These are phyloP conservation scores for Nicator chloris DNA, from an alignment of 2,113 vertebrate genomes.

Conservation along the genomic window DNA sequence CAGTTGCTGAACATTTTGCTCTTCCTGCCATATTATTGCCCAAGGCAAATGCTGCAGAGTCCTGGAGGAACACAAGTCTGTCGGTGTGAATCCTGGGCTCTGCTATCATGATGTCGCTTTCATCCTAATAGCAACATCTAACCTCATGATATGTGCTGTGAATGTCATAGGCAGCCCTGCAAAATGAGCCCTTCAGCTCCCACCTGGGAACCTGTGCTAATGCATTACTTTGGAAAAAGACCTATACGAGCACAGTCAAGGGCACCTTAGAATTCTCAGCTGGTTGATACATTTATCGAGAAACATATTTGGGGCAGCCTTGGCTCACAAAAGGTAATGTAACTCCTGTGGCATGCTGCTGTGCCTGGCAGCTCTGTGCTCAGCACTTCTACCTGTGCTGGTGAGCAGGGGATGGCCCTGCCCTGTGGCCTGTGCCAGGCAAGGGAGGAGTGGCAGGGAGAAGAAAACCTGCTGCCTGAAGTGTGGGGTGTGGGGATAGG, in stretches of 20 bases:
- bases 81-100: neutral
- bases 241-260: neutral
- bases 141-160: neutral
- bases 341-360: accelerated
- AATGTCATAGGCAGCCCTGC: neutral
- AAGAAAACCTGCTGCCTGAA: neutral
- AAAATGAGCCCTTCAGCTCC: neutral
- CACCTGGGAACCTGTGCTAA: neutral
- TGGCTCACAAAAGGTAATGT: neutral
- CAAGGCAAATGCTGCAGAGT: neutral
- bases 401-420: neutral
- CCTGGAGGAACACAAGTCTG: neutral
- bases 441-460: neutral
- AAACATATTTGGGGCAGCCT: neutral
- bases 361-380: neutral
- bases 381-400: neutral
- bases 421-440: neutral
- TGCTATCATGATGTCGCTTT: neutral
- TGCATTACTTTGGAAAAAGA: neutral
- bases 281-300: neutral
- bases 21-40: slow-evolving; percentile 7
- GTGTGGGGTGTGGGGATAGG: neutral
- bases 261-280: neutral
- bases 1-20: neutral
- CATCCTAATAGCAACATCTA: neutral